A percentile compares a stretch with the other conserved stretches of the same genome.
Conservation (phyloP, 2,797 vertebrate species). For the Enteromius argenteus region DNA sequence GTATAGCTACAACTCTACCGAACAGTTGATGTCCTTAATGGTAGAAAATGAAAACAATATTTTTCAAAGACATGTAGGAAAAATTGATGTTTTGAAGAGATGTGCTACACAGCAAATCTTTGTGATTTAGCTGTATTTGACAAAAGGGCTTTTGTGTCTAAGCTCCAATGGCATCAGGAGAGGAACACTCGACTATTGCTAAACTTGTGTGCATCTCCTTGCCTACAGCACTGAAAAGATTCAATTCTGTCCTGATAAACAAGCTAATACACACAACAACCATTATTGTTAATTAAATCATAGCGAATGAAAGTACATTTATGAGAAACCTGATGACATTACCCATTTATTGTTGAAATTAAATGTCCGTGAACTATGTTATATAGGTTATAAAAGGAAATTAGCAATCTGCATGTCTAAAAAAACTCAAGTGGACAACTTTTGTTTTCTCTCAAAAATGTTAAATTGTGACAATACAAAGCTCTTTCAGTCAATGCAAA, state of each 20-base stretch:
- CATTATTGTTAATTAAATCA: not conserved
- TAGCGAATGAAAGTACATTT: not conserved
- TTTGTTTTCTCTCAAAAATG: not conserved
- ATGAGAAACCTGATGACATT: not conserved
- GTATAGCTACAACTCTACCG: not conserved
- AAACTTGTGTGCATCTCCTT: slow-evolving; percentile 44
- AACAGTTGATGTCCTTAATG: slow-evolving; percentile 3
- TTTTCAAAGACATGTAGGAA: not conserved
- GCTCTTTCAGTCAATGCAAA: not conserved
- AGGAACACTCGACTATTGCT: slow-evolving; percentile 45
- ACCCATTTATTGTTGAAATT: not conserved
- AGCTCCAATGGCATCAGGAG: slow-evolving; percentile 49
- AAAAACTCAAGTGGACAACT: not conserved
- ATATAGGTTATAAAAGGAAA: not conserved
- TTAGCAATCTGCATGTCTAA: not conserved
- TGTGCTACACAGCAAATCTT: not conserved
- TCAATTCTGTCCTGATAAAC: not conserved
- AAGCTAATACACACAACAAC: not conserved
- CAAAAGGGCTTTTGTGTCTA: not conserved
- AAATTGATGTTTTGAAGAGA: not conserved
- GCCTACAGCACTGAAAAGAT: slow-evolving; percentile 3
- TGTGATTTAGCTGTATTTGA: slow-evolving; percentile 8
- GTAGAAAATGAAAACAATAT: slow-evolving; percentile 24
- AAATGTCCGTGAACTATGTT: not conserved
- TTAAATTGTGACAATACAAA: not conserved